A percentile compares a stretch with the other conserved stretches of the same genome.
Evolutionary conservation across 2,113 vertebrate genomes (phyloP).

Genomic region (Chionodraco myersi): DNA sequence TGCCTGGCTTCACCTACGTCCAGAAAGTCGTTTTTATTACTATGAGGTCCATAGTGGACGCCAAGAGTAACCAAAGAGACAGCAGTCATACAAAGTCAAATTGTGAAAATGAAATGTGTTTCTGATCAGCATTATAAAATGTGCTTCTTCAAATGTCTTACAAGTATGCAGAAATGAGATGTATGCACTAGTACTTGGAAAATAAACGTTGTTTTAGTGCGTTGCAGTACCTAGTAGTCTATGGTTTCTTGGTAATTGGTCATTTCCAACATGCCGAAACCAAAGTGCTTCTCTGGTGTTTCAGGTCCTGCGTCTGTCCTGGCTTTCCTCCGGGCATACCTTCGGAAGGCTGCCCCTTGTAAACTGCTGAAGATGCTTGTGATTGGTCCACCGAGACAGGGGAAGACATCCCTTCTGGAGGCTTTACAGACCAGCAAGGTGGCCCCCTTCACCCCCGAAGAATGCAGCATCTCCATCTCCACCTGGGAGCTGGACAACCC

Average conservation of each 20-base stretch:
- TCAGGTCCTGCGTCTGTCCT: constrained; percentile 89
- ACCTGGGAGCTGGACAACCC: constrained; percentile 91
- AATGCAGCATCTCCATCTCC: constrained; percentile 89
- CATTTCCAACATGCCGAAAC: too few relatives aligned
- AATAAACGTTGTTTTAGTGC: neutral
- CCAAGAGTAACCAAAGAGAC: neutral
- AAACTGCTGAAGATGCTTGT: constrained; percentile 93
- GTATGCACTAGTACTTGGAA: neutral
- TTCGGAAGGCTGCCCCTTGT: constrained; percentile 91
- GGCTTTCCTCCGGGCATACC: constrained; percentile 91
- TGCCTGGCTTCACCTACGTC: too few relatives aligned
- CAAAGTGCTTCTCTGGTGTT: neutral
- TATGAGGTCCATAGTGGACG: too few relatives aligned
- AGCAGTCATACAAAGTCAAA: neutral
- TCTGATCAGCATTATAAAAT: neutral
- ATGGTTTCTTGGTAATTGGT: too few relatives aligned
- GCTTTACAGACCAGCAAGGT: constrained; percentile 88
- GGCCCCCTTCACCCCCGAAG: constrained; percentile 82
- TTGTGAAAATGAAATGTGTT: neutral
- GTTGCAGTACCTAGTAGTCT: neutral
- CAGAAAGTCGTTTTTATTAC: too few relatives aligned
- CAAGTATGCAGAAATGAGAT: neutral
- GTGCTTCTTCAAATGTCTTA: neutral
- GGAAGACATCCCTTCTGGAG: constrained; percentile 91
- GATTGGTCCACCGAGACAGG: constrained; percentile 94